A percentile compares a stretch with the other conserved stretches of the same genome.
Evolutionary conservation across 1,140 invertebrate genomes (phyloP).

Genomic region (Zaprionus tsacasi): DNA sequence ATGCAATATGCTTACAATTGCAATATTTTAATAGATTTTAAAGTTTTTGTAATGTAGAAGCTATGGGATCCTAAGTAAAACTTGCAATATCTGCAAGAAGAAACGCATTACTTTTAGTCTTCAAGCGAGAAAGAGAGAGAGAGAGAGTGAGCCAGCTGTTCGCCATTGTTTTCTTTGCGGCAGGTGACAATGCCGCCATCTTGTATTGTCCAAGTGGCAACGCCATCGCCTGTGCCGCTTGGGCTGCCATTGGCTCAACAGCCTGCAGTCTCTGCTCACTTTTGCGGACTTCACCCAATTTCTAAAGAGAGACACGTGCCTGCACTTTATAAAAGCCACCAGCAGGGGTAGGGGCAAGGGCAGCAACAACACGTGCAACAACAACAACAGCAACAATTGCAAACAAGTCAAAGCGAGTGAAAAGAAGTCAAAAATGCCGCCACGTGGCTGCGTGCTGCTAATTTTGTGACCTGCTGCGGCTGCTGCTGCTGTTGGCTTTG

Average conservation of each 20-base stretch:
- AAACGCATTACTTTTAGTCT: too few species aligned
- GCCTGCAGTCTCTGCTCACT: constrained; percentile 11
- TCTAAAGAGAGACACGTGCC: constrained; percentile 63
- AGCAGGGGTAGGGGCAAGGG: not conserved
- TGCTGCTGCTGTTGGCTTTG: constrained; percentile 23
- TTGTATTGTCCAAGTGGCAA: not conserved
- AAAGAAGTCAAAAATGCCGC: constrained; percentile 73
- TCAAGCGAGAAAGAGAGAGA: not conserved
- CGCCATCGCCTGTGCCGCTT: not conserved
- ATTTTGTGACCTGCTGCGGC: constrained; percentile 60
- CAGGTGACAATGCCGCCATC: constrained; percentile 22
- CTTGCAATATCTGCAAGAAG: too few species aligned
- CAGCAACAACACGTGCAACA: constrained; percentile 14
- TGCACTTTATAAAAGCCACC: constrained; percentile 52
- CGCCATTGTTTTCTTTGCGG: not conserved
- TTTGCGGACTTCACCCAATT: constrained; percentile 44
- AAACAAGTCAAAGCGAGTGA: constrained; percentile 36
- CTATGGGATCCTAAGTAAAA: too few species aligned
- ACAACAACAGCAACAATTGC: constrained; percentile 31
- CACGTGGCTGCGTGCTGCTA: constrained; percentile 65
- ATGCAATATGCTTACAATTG: too few species aligned
- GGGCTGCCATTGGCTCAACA: not conserved
- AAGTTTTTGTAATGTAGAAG: too few species aligned
- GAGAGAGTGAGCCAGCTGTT: not conserved
- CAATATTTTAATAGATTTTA: too few species aligned